phyloP scores from a whole-genome alignment of 2,888 invertebrate genomes.

The Euclidia mi region DNA sequence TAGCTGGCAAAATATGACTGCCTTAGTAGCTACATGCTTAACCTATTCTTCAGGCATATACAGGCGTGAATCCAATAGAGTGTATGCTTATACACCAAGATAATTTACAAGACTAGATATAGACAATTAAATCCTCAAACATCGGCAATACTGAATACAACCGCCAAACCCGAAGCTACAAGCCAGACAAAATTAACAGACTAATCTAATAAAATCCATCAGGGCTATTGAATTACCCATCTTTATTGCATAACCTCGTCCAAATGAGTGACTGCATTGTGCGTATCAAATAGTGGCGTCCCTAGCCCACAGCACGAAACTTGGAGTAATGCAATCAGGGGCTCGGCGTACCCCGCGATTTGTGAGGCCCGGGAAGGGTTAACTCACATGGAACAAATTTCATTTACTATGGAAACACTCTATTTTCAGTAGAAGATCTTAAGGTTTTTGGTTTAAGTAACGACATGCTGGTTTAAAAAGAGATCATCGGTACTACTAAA shows the following conservation, averaged over 20 bases:
- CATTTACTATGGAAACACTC: no score
- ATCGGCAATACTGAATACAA: neutral
- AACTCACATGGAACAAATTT: conserved; percentile 10
- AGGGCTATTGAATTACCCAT: conserved; percentile 34
- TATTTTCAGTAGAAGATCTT: no score
- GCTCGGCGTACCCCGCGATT: conserved; percentile 22
- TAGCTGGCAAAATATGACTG: no score
- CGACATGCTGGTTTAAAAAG: no score
- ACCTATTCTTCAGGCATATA: no score
- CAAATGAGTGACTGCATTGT: conserved; percentile 40
- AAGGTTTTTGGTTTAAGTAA: no score
- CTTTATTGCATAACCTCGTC: conserved; percentile 47
- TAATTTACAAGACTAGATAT: no score
- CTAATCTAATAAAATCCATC: conserved; percentile 25
- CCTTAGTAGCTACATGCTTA: no score
- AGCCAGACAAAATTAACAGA: conserved; percentile 11
- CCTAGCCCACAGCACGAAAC: conserved; percentile 40
- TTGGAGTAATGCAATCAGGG: conserved; percentile 52
- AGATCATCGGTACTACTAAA: no score
- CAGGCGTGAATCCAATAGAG: no score
- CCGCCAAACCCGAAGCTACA: conserved; percentile 1
- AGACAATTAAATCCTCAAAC: no score
- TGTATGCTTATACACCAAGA: no score
- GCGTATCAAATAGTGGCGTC: conserved; percentile 43
- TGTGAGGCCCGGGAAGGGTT: neutral